Base-by-base conservation (phyloP, 2,888 invertebrate species). In the Lasioglossum malachurum region DNA sequence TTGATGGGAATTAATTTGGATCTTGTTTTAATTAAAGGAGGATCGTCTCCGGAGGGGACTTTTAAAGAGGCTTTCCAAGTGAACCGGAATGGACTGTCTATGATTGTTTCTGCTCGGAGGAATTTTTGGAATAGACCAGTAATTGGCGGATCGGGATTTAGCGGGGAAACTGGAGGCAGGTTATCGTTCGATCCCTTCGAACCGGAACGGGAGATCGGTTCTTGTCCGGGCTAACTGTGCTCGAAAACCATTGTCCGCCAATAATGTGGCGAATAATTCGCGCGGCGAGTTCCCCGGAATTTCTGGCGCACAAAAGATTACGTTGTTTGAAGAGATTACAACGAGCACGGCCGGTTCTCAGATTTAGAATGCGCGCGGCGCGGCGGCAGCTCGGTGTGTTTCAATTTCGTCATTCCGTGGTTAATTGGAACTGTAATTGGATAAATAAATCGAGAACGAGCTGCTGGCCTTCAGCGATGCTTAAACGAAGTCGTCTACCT, bases 1-100 rank as follows among this genome's bases (percentile, higher is more conserved):
- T 86, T 82, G 84, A 88, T 87, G 85, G 84, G 84, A 86, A 90
- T 90, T 90, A 88, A 90, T 84, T 90, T 83, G 81, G 87, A 83
- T 57, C 82, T 89, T 89, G 82, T 86, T 90, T 90, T 87, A 87
- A 88, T 90, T 78, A 88, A 88, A 85, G 81, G 78, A 83, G 86
- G 79, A 84, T 87, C 88, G 88, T 85, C 86, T 86, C 83, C 78
- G 79, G 67, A 67, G 81, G 81, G 75, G 74, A 72, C 81, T 73
- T 67, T 57, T 64, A 35, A 41, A 44, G 75, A 64, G 60, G 76
- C 76, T 87, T 75, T 82, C 78, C 77, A 83, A 83, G 75, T 77
- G 83, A 83, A 78, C 72, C 87, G 81, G 87, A 86, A 86, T 57
- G 74, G 46, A 74, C 83, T 74, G 87, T 78, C 80, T 74, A 78